Evolutionary conservation across 2,888 invertebrate genomes (phyloP), one percentile per base, ranked within the genome.

Genomic region (Anodontia alba): DNA sequence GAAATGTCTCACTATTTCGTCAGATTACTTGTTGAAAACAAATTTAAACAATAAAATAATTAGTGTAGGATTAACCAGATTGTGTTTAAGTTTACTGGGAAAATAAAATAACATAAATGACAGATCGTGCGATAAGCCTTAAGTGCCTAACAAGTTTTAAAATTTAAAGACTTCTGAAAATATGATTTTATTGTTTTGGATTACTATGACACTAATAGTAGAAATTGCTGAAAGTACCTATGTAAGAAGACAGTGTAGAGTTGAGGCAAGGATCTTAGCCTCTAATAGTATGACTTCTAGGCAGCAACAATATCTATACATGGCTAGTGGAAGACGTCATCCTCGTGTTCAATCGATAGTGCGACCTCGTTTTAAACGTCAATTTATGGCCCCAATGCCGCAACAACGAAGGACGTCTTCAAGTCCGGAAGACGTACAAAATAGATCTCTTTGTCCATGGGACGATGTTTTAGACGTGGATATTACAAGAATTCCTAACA

Each of bases 391-490:
- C 5, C 33, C 51, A 17, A 66, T 83, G 36, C 74, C 82, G 15
- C 20, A 12, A 17, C 76, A 70, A 46, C 23, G 31, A 3, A 49
- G 31, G 8, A 46, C 43, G 0, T 23, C 31, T 20, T 62, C 70
- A 15, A 57, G 67, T 31, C 10, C 31, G 1, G 26, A 70, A 0
- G 42, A 29, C 7, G 77, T 77, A 3, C 54, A 66, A 31, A 75
- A 66, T 15, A 33, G 81, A 17, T 85, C 85, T 5, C 49, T 82
- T 38, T 85, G 85, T 43, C 76, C 85, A 7, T 85, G 82, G 85
- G 17, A 8, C 7, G 51, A 43, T n/a, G 74, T 76, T 3, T 12
- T 20, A 3, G 82, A 85, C 57, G 36, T 26, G 20, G 76, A 85
- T 36, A 5, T 8, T 0, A 83, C 85, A 1, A 26, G 85, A 8